phyloP scores from a whole-genome alignment of 2,113 vertebrate genomes.

The Oenanthe oenanthe region DNA sequence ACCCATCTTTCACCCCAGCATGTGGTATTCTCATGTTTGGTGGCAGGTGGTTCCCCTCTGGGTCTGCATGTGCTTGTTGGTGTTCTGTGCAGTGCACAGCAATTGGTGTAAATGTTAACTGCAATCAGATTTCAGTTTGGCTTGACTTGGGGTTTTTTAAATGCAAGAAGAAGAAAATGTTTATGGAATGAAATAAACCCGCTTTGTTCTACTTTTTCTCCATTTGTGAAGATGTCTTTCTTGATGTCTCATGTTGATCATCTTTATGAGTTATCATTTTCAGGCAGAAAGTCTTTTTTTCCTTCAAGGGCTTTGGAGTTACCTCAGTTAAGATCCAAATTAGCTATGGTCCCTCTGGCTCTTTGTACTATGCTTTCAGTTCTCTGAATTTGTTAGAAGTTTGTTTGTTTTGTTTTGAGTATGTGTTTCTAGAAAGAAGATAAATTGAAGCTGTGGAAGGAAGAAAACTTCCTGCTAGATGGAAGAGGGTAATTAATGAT shows the following conservation, averaged over 20 bases:
- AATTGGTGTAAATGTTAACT: not conserved
- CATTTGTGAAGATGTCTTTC: not conserved
- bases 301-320: not conserved
- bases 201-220: not conserved
- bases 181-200: not conserved
- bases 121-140: not conserved
- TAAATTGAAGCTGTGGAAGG: not conserved
- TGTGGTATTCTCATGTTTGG: not conserved
- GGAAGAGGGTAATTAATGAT: not conserved
- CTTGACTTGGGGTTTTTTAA: not conserved
- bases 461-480: not conserved
- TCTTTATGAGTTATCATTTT: not conserved
- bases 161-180: not conserved
- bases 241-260: not conserved
- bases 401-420: slow-evolving; percentile 24
- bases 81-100: not conserved
- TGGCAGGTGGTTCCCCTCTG: not conserved
- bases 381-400: slow-evolving; percentile 1
- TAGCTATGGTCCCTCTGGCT: not conserved
- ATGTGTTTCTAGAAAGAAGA: slow-evolving; percentile 16
- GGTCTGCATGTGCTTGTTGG: not conserved
- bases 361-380: not conserved
- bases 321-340: not conserved
- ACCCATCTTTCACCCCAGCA: not conserved
- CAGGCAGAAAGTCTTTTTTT: not conserved